Evolutionary conservation across 2,797 vertebrate genomes (phyloP), one percentile per base, ranked within the genome.

Genomic region (Austrolebias charrua): DNA sequence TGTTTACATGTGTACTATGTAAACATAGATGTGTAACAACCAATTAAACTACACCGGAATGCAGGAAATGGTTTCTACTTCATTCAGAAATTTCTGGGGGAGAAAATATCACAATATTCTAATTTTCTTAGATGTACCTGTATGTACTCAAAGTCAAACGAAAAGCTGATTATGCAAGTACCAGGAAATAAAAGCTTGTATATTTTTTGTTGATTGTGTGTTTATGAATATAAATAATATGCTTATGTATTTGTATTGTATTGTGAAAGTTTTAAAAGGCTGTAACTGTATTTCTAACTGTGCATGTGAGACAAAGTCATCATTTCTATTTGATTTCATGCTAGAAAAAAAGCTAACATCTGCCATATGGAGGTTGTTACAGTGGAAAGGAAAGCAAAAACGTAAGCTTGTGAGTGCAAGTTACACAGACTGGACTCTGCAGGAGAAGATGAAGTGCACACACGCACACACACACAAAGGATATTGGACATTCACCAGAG

Each of bases 401-500:
- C 58, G 56, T 58, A 68, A 84, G 65, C 55, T 83, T 85, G 71
- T 75, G 69, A 85, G 80, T 72, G 63, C 77, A 82, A 74, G 83
- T 81, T 80, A 38, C 63, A 76, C 73, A 80, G 72, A 80, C 77
- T 75, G 59, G 69, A 75, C 38, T 78, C 61, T 65, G 68, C 69
- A 70, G 72, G 73, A 82, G 63, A 38, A 81, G 63, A 75, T 44
- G 12, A 31, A 62, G 47, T 19, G 11, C 35, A 55, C 63, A 55
- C 55, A 62, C 44, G 52, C 35, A 61, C 44, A 54, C 64, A 66
- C 60, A 49, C 63, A 70, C 49, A 60, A 55, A 79, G 85, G 79
- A 90, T 90, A 88, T 90, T 92, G 84, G 80, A 90, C 78, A 81
- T 76, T 79, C 78, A 87, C 79, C 86, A 90, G 72, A 71, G 72